Evolutionary conservation across 2,797 vertebrate genomes (phyloP).

Genomic region (Halcyon leucocephala): DNA sequence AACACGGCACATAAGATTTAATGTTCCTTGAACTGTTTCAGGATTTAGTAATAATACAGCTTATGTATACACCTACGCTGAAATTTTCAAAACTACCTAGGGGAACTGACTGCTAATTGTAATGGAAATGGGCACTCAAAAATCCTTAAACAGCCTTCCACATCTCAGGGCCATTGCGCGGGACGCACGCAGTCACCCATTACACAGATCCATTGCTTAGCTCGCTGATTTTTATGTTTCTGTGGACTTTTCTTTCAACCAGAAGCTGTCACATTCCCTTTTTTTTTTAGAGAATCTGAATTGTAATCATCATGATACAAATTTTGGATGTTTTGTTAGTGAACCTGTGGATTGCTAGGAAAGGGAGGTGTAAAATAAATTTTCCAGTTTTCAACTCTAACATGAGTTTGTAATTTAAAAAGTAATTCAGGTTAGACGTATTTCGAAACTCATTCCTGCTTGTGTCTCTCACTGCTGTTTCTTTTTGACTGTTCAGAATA

Average conservation of each 20-base stretch:
- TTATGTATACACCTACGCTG: conserved; percentile 18
- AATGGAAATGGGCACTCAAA: not conserved
- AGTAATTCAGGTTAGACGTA: not conserved
- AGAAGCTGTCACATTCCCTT: not conserved
- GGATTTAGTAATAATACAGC: not conserved
- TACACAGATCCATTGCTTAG: not conserved
- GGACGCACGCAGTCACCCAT: not conserved
- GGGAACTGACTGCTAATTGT: conserved; percentile 2
- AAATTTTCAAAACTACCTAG: not conserved
- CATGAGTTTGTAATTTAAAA: not conserved
- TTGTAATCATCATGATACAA: not conserved
- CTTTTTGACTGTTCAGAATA: not conserved
- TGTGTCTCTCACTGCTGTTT: not conserved
- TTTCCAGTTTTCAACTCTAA: conserved; percentile 3
- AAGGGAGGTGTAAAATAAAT: not conserved
- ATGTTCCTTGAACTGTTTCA: conserved; percentile 35
- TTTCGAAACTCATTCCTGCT: not conserved
- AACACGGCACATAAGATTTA: not conserved
- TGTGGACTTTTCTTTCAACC: not conserved
- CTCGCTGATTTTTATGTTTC: not conserved
- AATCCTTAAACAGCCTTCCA: not conserved
- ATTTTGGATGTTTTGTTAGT: not conserved
- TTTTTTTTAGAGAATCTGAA: not conserved
- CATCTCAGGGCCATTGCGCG: rapidly evolving
- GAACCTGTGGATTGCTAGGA: not conserved